A percentile compares a stretch with the other conserved stretches of the same genome.
These are phyloP conservation scores for Octonoba sinensis DNA, from an alignment of 2,888 invertebrate species.

Conservation along the genomic window DNA sequence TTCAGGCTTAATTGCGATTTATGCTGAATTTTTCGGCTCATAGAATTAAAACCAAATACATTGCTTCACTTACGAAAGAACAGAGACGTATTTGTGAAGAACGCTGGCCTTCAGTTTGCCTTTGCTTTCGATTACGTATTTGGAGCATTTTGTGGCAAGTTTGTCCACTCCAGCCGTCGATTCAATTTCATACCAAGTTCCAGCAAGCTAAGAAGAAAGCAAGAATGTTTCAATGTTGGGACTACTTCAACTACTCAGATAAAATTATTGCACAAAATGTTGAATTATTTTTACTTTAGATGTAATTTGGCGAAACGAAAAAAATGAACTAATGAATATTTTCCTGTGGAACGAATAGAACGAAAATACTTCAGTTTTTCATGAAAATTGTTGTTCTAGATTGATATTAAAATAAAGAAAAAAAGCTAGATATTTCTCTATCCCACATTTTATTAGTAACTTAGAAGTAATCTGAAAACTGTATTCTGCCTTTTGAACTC, in stretches of 20 bases:
- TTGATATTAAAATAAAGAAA: too few species aligned
- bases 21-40: too few species aligned
- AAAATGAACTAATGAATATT: too few species aligned
- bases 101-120: slow-evolving; percentile 23
- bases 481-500: too few species aligned
- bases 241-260: neutral
- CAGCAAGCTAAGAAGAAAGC: slow-evolving; percentile 24
- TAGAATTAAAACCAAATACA: too few species aligned
- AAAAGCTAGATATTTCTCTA: too few species aligned
- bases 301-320: neutral
- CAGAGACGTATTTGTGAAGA: slow-evolving; percentile 35
- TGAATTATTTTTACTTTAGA: neutral
- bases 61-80: slow-evolving; percentile 20
- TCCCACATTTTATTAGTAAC: too few species aligned
- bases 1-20: too few species aligned
- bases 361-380: too few species aligned
- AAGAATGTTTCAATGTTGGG: neutral
- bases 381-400: too few species aligned
- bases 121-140: slow-evolving; percentile 38
- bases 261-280: neutral
- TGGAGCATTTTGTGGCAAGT: slow-evolving; percentile 29
- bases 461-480: too few species aligned
- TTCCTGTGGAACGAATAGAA: too few species aligned
- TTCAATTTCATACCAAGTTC: slow-evolving; percentile 48
- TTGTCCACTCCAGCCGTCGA: slow-evolving; percentile 12